Percentiles rank a stretch among this genome's conserved stretches.
Evolutionary conservation across 35 echinoderm and acorn worm genomes (phyloP).

Genomic region (Hemicentrotus pulcherrimus): DNA sequence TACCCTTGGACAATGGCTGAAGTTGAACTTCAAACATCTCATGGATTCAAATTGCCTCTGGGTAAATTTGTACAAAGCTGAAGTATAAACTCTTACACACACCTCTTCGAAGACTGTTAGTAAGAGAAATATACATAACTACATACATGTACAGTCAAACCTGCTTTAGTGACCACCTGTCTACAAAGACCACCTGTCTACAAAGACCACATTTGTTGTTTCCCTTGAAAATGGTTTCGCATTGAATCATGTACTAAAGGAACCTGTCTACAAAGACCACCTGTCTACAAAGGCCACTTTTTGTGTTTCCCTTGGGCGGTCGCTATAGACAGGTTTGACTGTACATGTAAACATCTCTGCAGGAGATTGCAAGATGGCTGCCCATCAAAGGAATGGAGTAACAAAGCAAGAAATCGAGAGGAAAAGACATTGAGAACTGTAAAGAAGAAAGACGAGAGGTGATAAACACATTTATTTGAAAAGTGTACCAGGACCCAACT

Average conservation of each 20-base stretch:
- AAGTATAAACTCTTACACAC: neutral
- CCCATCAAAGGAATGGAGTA: too few relatives aligned
- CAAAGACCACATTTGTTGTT: too few relatives aligned
- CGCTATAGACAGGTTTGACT: too few relatives aligned
- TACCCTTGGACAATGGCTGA: neutral
- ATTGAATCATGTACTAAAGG: too few relatives aligned
- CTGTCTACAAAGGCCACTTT: too few relatives aligned
- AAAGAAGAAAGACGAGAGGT: neutral
- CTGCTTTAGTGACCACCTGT: too few relatives aligned
- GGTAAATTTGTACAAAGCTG: neutral
- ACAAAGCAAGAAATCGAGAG: neutral
- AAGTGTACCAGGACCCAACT: too few relatives aligned
- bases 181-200: too few relatives aligned
- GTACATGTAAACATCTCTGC: neutral
- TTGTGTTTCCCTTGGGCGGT: too few relatives aligned
- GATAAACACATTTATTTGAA: neutral
- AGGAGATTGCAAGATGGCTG: neutral
- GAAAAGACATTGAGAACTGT: neutral
- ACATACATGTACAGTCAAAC: too few relatives aligned
- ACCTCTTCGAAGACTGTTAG: neutral
- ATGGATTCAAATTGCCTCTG: neutral
- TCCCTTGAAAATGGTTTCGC: too few relatives aligned
- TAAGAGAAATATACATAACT: neutral
- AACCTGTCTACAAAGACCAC: too few relatives aligned
- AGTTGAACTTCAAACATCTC: neutral